phyloP scores from a whole-genome alignment of 2,888 invertebrate genomes.

The Platycheirus albimanus region DNA sequence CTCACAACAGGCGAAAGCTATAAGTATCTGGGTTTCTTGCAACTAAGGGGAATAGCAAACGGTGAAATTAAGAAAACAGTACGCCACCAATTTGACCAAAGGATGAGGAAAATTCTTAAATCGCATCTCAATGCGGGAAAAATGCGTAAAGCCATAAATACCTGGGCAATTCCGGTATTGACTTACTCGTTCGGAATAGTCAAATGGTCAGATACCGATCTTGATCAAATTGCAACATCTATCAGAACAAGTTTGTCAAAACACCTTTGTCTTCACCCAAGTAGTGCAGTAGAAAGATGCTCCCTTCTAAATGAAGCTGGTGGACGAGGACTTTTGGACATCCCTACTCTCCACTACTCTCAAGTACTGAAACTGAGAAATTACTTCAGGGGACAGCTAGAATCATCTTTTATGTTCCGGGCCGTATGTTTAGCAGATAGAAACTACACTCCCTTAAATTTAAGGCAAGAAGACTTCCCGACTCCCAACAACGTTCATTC shows the following conservation, averaged over 20 bases:
- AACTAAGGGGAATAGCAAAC: not conserved
- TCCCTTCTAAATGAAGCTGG: not conserved
- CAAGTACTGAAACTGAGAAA: not conserved
- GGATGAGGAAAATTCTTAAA: not conserved
- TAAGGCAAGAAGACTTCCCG: not conserved
- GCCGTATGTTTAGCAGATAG: not conserved
- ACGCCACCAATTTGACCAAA: not conserved
- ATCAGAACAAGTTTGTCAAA: not conserved
- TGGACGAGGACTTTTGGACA: not conserved
- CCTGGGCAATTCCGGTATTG: not conserved
- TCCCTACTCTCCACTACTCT: not conserved
- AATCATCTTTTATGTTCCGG: not conserved
- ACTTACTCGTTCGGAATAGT: conserved; percentile 4
- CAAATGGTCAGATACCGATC: not conserved
- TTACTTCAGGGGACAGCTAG: not conserved
- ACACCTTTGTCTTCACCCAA: not conserved
- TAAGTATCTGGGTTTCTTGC: conserved; percentile 22
- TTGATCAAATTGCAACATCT: not conserved
- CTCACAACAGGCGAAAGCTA: not conserved
- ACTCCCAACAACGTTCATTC: not conserved
- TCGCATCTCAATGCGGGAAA: not conserved
- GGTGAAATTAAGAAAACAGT: not conserved
- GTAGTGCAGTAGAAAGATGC: not conserved
- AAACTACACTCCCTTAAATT: not conserved
- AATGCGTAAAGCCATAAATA: not conserved